Base-by-base conservation (phyloP, 2,113 vertebrate genomes). In the Lasiurus cinereus region DNA sequence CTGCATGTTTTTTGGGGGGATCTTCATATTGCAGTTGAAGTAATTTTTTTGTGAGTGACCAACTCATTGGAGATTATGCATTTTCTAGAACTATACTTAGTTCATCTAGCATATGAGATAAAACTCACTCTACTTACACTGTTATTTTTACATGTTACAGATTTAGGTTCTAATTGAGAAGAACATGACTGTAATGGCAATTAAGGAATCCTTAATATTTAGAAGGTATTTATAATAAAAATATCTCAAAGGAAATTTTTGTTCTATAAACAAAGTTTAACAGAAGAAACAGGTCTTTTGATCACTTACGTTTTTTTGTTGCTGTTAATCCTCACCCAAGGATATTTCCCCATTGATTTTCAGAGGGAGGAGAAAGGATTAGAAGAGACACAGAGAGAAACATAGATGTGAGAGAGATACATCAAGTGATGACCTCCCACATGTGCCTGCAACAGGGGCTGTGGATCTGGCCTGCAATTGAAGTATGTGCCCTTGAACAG, bases 141-240 rank as follows among this genome's bases (percentile, higher is more conserved):
- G 62, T 39, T 66, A 86, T 93, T 92, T 96, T 94, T 46, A 62
- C 39, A 88, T 64, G 59, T 83, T 94, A 54, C 31, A 90, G 43
- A 90, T 88, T 93, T 94, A 76, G 54, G 70, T 89, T 88, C 93
- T 83, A 92, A 95, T 77, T 50, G 46, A 94, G 33, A 85, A 83
- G 22, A 83, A 50, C 52, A 93, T 48, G 69, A 89, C 18, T 84
- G 31, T 56, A 56, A 67, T 72, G 72, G 18, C 36, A 97, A 80
- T 88, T 88, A 94, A 70, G 16, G 29, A 83, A 89, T 83, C 77
- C n/a, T 90, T 91, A 94, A 92, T 93, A 88, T 90, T 91, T 92
- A 78, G 2, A n/a, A 84, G 79, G 69, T 86, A 62, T 87, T 83
- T 96, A 78, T 33, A 90, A 88, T 69, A 84, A 74, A 87, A n/a